Evolutionary conservation across 2,888 invertebrate genomes (phyloP), one percentile per base, ranked within the genome.

Genomic region (Synanthedon formicaeformis): DNA sequence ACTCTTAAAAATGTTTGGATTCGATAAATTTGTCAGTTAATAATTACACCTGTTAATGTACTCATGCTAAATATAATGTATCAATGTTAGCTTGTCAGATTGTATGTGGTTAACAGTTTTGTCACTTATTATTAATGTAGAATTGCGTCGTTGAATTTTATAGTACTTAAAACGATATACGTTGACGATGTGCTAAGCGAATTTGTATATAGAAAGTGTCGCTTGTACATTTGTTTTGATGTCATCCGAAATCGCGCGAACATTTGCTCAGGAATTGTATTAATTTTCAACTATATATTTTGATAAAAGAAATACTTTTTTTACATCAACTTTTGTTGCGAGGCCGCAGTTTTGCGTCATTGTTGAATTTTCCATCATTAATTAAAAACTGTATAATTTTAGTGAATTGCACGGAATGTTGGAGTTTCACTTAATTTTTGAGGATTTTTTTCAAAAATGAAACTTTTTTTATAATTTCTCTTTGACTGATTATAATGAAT

Each of bases 321-420:
- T 71, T 69, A 63, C 69, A 74, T 78, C 77, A 6, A 82, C 80
- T 81, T 78, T 67, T 66, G 51, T 72, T 69, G 65, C 57, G 55
- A 66, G 65, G 64, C 64, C 68, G 73, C 75, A 76, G 72, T 74
- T 71, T 75, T 74, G 74, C 75, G 67, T 77, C 72, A 77, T 81
- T 84, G 83, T 85, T 86, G 68, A 78, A 75, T 73, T 13, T 16
- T 75, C 74, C 66, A 73, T 74, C 76, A 81, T 80, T 78, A 69
- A 67, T 67, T 67, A 34, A 34, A 34, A 34, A 34, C 34, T 50
- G 60, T 67, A 69, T 71, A 50, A 76, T 74, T 81, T 81, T 83
- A 82, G 78, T 78, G 81, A 75, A 81, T 75, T 82, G 87, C 87
- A 86, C 87, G 82, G 85, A 87, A 86, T 72, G 87, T 86, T 87